phyloP scores from a whole-genome alignment of 2,113 vertebrate species.

The Calyptomena viridis region DNA sequence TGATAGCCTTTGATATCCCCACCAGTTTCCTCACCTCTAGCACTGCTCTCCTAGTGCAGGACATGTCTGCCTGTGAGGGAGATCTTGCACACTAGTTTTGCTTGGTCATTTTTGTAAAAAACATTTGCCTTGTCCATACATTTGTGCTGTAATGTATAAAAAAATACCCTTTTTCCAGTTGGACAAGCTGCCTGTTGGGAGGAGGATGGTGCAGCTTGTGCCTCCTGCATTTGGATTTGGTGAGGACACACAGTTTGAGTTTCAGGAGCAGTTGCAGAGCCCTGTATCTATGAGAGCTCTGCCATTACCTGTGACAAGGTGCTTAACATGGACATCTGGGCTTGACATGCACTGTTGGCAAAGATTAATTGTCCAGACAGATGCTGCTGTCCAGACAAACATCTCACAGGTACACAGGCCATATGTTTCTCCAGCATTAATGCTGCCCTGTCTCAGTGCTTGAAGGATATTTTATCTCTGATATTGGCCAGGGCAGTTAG shows the following conservation, averaged over 20 bases:
- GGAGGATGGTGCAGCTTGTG: neutral
- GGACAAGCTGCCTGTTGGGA: neutral
- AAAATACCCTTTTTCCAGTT: neutral
- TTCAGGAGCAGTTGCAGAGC: neutral
- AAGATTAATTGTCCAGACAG: conserved; percentile 18
- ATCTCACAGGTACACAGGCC: neutral
- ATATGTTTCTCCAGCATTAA: neutral
- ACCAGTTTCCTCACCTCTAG: neutral
- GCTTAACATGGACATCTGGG: neutral
- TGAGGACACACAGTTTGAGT: neutral
- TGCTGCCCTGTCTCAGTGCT: neutral
- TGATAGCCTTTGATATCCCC: neutral
- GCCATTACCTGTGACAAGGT: neutral
- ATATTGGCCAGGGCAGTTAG: neutral
- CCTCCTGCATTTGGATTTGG: neutral
- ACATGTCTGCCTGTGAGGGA: neutral
- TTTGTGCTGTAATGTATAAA: neutral
- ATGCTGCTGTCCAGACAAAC: neutral
- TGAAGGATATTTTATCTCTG: neutral
- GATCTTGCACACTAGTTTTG: neutral
- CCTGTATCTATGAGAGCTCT: neutral
- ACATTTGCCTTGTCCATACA: fast-evolving
- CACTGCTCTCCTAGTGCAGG: neutral
- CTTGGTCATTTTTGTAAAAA: neutral
- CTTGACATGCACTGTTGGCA: neutral